phyloP scores from a whole-genome alignment of 2,113 vertebrate genomes.

The Semnopithecus entellus region DNA sequence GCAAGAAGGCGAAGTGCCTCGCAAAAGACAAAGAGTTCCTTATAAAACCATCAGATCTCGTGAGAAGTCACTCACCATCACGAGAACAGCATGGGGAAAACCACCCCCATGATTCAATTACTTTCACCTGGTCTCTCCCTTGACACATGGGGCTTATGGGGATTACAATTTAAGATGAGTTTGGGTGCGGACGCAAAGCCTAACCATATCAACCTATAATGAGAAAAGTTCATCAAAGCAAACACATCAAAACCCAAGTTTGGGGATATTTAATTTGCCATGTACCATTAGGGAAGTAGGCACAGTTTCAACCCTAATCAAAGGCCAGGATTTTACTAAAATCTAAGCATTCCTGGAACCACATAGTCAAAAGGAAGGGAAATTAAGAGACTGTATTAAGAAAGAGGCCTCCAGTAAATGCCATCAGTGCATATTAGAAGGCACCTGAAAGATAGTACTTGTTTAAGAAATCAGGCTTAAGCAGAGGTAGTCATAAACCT shows the following conservation, averaged over 20 bases:
- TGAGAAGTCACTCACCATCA: no score
- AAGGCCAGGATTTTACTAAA: neutral
- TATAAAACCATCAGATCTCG: no score
- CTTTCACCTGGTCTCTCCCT: no score
- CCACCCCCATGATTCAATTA: no score
- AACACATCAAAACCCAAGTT: neutral
- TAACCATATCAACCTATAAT: neutral
- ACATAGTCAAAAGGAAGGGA: neutral
- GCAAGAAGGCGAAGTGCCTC: no score
- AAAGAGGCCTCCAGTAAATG: neutral
- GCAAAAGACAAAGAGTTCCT: no score
- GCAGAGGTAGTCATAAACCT: neutral
- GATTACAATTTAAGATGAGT: no score
- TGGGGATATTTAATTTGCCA: neutral
- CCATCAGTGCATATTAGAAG: neutral
- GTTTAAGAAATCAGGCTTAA: neutral
- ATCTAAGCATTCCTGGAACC: neutral
- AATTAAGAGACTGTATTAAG: neutral
- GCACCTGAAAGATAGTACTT: neutral
- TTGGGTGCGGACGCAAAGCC: no score
- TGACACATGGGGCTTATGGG: no score
- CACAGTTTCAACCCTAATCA: neutral
- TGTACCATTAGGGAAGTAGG: fast-evolving
- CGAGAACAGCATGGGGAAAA: no score
- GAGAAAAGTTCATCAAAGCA: neutral